Evolutionary conservation across 2,113 vertebrate genomes (phyloP), one percentile per base, ranked within the genome.

Genomic region (Pontoporia blainvillei): DNA sequence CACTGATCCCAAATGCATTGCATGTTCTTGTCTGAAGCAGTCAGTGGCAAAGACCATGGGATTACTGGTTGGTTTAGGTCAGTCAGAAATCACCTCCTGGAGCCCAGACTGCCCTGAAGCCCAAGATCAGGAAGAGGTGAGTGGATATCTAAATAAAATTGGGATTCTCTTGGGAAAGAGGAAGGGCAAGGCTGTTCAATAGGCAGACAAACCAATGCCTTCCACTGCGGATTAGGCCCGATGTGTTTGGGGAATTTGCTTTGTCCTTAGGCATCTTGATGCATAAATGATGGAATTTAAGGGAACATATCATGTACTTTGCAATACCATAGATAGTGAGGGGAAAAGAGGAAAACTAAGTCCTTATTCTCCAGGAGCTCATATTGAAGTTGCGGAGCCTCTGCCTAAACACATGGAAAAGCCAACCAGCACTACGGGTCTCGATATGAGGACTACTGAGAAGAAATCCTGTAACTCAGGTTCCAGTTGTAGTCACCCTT

Each of bases 171-270:
- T 54, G 39, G 52, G 41, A 44, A 79, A 87, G 9, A 71, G 49
- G 11, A 94, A 76, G 49, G 57, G 39, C 5, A 36, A 85, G 5
- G 25, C 12, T 90, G 0, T 27, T 39, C 31, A 4, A 9, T 31
- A 75, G 20, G 27, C 8, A 15, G 46, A 41, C 9, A 20, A 81
- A 83, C 57, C 12, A 81, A 62, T 13, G 8, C 41, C 34, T 34
- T 14, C 57, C n/a, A 6, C 34, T 1, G 2, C 0, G 25, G 36
- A 57, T 66, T 52, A 39, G 72, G 23, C 4, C 25, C 0, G 9
- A 20, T 46, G 11, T 6, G 4, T 86, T 31, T 78, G 36, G 61
- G 18, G 23, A 85, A 69, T 87, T 49, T 78, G 20, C 52, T n/a
- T 83, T 91, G 57, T 62, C 21, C 49, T 87, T 41, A 59, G 54